Evolutionary conservation across 2,888 invertebrate species (phyloP).

Genomic region (Scaptomyza tumidula): DNA sequence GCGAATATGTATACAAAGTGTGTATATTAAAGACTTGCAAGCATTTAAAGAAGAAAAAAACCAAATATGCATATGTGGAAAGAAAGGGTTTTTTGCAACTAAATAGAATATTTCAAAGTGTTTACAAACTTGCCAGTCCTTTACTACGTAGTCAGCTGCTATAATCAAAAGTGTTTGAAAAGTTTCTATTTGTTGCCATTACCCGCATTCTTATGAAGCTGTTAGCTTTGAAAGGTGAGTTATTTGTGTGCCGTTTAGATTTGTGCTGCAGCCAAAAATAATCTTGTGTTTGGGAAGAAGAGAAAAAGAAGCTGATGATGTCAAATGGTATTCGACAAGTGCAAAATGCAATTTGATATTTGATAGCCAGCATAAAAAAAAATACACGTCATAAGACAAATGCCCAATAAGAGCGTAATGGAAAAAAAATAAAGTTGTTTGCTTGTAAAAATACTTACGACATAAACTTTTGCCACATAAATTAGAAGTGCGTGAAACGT

Average conservation of each 20-base stretch:
- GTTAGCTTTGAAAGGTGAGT: background rate
- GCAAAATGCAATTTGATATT: constrained; percentile 57
- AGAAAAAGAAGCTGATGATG: constrained; percentile 1
- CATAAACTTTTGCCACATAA: constrained; percentile 77
- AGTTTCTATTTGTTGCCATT: constrained; percentile 7
- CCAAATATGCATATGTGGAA: too few relatives aligned
- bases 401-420: constrained; percentile 50
- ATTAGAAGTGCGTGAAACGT: constrained; percentile 76
- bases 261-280: constrained; percentile 16
- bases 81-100: background rate
- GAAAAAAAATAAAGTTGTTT: constrained; percentile 67
- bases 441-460: constrained; percentile 66
- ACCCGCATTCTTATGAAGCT: constrained; percentile 2
- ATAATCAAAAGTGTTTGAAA: background rate
- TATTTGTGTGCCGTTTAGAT: constrained; percentile 8
- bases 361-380: constrained; percentile 52
- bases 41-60: background rate
- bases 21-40: background rate
- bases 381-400: constrained; percentile 51
- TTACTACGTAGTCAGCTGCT: background rate
- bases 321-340: constrained; percentile 47
- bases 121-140: background rate
- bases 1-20: background rate
- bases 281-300: background rate
- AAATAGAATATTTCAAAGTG: background rate